Evolutionary conservation across 2,113 vertebrate genomes (phyloP).

Genomic region (Tachysurus fulvidraco): DNA sequence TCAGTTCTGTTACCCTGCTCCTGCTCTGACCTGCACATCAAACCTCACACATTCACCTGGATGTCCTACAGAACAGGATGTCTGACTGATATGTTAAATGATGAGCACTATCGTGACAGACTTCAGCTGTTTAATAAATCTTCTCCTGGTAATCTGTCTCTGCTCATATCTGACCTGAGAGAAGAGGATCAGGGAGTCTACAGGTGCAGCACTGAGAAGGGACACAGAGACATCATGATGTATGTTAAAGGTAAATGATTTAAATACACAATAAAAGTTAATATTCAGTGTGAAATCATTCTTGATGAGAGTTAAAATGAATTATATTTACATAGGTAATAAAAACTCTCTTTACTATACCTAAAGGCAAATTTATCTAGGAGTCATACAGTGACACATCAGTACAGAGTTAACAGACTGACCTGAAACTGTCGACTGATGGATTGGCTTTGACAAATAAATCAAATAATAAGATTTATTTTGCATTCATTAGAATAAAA

Average conservation of each 20-base stretch:
- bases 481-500: neutral
- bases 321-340: slow-evolving; percentile 32
- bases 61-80: fast-evolving
- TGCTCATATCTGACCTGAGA: too few relatives aligned
- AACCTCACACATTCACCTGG: slow-evolving; percentile 12
- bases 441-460: too few relatives aligned
- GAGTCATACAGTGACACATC: neutral
- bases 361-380: too few relatives aligned
- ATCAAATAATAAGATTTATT: neutral
- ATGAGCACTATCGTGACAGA: slow-evolving; percentile 1
- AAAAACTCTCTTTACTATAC: too few relatives aligned
- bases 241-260: neutral
- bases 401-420: slow-evolving; percentile 5
- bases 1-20: too few relatives aligned
- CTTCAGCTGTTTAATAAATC: slow-evolving; percentile 4
- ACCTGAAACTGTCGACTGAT: too few relatives aligned
- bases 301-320: neutral
- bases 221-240: neutral
- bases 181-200: too few relatives aligned
- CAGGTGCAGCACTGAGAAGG: too few relatives aligned
- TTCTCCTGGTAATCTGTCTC: slow-evolving; percentile 22
- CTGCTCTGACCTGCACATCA: neutral
- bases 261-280: neutral
- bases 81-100: neutral
- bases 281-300: too few relatives aligned